These are phyloP conservation scores for Eulemur rubriventer DNA, from an alignment of 2,797 vertebrate genomes.

Conservation along the genomic window DNA sequence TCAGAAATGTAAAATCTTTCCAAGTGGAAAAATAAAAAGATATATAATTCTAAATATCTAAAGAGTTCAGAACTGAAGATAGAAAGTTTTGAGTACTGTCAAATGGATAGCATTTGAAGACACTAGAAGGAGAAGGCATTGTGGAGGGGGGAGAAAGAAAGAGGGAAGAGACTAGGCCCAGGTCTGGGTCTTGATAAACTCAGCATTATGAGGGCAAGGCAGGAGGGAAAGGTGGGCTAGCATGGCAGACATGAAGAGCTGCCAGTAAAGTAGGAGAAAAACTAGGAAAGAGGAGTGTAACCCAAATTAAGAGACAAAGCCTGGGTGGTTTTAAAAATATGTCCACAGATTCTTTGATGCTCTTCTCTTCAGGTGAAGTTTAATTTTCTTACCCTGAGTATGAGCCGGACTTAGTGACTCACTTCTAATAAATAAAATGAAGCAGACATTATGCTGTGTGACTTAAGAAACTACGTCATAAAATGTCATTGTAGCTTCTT, in stretches of 20 bases:
- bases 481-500: background rate
- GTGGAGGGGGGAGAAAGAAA: background rate
- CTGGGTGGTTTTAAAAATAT: background rate
- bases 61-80: background rate
- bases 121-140: background rate
- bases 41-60: background rate
- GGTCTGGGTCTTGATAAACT: background rate
- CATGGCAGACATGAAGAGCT: background rate
- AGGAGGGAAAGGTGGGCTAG: background rate
- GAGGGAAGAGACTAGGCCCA: background rate
- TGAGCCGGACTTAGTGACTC: background rate
- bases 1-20: slow-evolving; percentile 3
- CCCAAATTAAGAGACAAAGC: background rate
- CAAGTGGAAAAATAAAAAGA: background rate
- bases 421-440: background rate
- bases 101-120: background rate
- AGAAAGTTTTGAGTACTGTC: background rate
- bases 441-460: background rate
- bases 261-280: background rate
- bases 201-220: background rate
- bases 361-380: background rate
- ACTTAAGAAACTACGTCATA: background rate
- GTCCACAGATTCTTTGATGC: background rate
- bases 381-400: background rate
- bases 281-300: background rate